phyloP scores from a whole-genome alignment of 2,888 invertebrate species.

The Steinernema scapterisci region DNA sequence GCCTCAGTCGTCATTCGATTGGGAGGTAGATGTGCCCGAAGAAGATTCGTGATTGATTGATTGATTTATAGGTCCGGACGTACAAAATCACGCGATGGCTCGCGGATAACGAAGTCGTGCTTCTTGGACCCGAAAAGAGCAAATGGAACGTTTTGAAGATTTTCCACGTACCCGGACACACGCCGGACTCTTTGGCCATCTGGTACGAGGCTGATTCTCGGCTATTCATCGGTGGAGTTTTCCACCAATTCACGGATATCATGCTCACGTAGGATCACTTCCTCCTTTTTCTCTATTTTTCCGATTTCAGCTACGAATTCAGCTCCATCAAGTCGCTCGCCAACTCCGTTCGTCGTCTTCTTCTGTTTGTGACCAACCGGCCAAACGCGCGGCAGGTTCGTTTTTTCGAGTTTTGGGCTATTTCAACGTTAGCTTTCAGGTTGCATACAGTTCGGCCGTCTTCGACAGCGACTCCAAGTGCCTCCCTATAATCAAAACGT shows the following conservation, averaged over 20 bases:
- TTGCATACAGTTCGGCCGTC: background rate
- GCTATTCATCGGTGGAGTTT: slow-evolving; percentile 34
- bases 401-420: background rate
- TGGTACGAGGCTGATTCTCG: slow-evolving; percentile 31
- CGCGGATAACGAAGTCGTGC: slow-evolving; percentile 35
- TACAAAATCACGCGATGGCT: slow-evolving; percentile 40
- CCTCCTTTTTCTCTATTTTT: no score
- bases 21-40: slow-evolving; percentile 11
- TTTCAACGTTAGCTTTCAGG: background rate
- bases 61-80: slow-evolving; percentile 38
- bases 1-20: slow-evolving; percentile 34
- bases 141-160: slow-evolving; percentile 12
- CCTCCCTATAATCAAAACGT: slow-evolving; percentile 37
- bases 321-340: slow-evolving; percentile 32
- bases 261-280: slow-evolving; percentile 22
- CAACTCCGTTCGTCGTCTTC: slow-evolving; percentile 11
- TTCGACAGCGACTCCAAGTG: slow-evolving; percentile 34
- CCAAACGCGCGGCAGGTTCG: background rate
- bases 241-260: slow-evolving; percentile 36
- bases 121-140: slow-evolving; percentile 33
- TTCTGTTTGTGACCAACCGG: background rate
- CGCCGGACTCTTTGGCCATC: slow-evolving; percentile 33
- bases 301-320: slow-evolving; percentile 24
- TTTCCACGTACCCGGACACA: slow-evolving; percentile 33
- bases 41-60: background rate